A percentile compares a stretch with the other conserved stretches of the same genome.
Evolutionary conservation across 2,113 vertebrate genomes (phyloP).

Genomic region (Hymenochirus boettgeri): DNA sequence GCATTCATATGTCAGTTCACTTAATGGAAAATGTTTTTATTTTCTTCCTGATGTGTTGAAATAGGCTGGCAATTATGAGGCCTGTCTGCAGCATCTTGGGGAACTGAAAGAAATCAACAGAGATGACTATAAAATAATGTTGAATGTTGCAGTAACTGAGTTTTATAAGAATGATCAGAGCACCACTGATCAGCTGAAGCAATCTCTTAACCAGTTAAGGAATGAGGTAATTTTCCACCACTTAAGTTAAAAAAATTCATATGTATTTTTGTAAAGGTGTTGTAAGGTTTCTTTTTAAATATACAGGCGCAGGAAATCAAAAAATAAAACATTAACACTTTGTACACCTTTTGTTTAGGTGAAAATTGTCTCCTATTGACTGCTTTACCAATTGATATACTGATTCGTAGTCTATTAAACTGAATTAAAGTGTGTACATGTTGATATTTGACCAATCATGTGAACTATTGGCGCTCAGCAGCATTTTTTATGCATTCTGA

Average conservation of each 20-base stretch:
- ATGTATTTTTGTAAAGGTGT: not conserved
- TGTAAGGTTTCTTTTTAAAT: too few relatives aligned
- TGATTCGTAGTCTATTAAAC: too few relatives aligned
- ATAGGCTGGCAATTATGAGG: slow-evolving; percentile 87
- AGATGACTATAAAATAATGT: slow-evolving; percentile 92
- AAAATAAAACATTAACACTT: too few relatives aligned
- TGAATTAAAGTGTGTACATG: too few relatives aligned
- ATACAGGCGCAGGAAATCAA: too few relatives aligned
- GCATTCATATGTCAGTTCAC: too few relatives aligned
- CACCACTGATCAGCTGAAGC: slow-evolving; percentile 83
- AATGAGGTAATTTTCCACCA: slow-evolving; percentile 76
- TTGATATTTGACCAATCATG: too few relatives aligned
- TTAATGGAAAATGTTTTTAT: not conserved
- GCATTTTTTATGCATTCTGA: too few relatives aligned
- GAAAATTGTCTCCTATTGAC: too few relatives aligned
- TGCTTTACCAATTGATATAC: too few relatives aligned
- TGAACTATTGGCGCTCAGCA: too few relatives aligned
- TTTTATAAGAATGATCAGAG: slow-evolving; percentile 93
- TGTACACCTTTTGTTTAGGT: too few relatives aligned
- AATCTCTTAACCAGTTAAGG: slow-evolving; percentile 83
- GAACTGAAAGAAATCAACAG: slow-evolving; percentile 89
- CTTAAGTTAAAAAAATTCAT: not conserved
- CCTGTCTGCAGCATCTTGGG: slow-evolving; percentile 80
- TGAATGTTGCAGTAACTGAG: slow-evolving; percentile 89
- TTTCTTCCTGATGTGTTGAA: not conserved